phyloP scores from a whole-genome alignment of 2,888 invertebrate genomes.

The Syritta pipiens region DNA sequence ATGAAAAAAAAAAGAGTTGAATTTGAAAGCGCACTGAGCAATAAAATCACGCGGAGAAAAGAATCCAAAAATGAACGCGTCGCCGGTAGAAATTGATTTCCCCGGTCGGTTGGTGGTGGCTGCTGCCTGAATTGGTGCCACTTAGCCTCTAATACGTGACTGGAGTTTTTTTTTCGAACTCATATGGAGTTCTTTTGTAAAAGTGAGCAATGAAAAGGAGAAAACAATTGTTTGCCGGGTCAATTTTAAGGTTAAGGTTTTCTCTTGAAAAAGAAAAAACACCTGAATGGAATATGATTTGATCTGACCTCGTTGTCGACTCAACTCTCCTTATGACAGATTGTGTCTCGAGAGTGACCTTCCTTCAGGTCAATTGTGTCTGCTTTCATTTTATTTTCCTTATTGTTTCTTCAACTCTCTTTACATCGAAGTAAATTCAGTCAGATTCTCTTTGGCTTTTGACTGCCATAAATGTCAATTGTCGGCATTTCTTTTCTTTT shows the following conservation, averaged over 20 bases:
- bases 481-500: constrained; percentile 22
- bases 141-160: constrained; percentile 62
- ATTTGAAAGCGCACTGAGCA: neutral
- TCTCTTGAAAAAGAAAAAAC: constrained; percentile 27
- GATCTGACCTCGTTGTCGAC: constrained; percentile 56
- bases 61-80: constrained; percentile 25
- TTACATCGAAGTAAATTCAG: no score
- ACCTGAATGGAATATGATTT: constrained; percentile 57
- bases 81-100: constrained; percentile 54
- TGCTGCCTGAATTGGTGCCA: constrained; percentile 49
- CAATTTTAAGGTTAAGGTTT: constrained; percentile 43
- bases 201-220: constrained; percentile 29
- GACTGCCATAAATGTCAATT: constrained; percentile 52
- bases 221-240: constrained; percentile 41
- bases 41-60: neutral
- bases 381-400: no score
- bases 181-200: constrained; percentile 27
- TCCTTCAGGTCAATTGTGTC: constrained; percentile 15
- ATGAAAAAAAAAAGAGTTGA: constrained; percentile 9
- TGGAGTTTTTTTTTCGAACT: constrained; percentile 39
- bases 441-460: constrained; percentile 15
- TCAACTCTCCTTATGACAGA: constrained; percentile 44
- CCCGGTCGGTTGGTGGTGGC: constrained; percentile 6
- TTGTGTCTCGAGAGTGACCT: constrained; percentile 40
- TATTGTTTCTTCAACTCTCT: constrained; percentile 42